Evolutionary conservation across 2,113 vertebrate species (phyloP).

Genomic region (Oncorhynchus keta): DNA sequence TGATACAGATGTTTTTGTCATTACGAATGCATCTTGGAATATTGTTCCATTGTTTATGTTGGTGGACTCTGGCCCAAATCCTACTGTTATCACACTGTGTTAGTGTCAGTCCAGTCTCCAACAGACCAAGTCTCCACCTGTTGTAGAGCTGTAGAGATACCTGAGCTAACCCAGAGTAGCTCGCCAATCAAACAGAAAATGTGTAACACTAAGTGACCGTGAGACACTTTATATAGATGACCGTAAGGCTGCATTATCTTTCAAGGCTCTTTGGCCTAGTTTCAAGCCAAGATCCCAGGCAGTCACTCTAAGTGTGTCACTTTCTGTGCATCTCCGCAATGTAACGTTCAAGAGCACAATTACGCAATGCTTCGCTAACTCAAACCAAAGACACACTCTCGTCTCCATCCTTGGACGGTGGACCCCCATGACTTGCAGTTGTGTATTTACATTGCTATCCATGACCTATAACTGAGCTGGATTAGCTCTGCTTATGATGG

Average conservation of each 20-base stretch:
- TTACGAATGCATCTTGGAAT: too few relatives aligned
- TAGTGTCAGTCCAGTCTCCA: background rate
- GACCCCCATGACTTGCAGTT: background rate
- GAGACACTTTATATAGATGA: background rate
- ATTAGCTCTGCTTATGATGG: background rate
- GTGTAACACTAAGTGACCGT: background rate
- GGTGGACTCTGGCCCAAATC: too few relatives aligned
- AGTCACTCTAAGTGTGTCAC: background rate
- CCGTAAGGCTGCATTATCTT: background rate
- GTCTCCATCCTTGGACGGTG: background rate
- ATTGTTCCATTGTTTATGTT: too few relatives aligned
- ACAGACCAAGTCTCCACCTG: constrained; percentile 37
- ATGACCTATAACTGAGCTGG: background rate
- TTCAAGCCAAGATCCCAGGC: background rate
- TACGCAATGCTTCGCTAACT: background rate
- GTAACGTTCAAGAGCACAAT: background rate
- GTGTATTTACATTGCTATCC: background rate
- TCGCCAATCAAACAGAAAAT: constrained; percentile 13
- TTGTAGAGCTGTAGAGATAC: constrained; percentile 11
- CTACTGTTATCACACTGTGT: constrained; percentile 12
- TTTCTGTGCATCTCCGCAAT: background rate
- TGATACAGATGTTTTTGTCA: too few relatives aligned
- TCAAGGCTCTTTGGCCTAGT: constrained; percentile 4
- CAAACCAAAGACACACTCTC: background rate
- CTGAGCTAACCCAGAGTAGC: constrained; percentile 25